phyloP scores from a whole-genome alignment of 2,113 vertebrate genomes.

The Muscicapa adusta region DNA sequence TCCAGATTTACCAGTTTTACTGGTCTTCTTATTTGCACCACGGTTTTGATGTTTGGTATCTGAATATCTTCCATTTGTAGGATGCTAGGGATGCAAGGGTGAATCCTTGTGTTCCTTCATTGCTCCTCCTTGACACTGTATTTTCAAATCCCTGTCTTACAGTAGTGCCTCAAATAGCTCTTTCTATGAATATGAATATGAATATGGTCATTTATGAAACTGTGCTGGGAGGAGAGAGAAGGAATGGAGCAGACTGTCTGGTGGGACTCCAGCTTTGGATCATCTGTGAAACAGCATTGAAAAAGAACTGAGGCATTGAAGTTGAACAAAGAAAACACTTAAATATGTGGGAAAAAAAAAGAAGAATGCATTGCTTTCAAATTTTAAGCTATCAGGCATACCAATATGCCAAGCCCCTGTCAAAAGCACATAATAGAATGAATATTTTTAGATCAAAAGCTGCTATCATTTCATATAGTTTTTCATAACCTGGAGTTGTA shows the following conservation, averaged over 20 bases:
- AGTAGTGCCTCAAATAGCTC: not conserved
- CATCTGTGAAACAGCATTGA: not conserved
- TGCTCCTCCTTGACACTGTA: not conserved
- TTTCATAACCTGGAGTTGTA: not conserved
- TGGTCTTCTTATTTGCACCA: not conserved
- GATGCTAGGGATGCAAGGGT: not conserved
- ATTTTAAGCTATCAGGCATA: not conserved
- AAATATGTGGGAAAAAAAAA: not conserved
- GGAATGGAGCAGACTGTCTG: not conserved
- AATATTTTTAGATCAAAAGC: conserved; percentile 22
- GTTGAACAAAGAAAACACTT: not conserved
- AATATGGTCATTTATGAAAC: not conserved
- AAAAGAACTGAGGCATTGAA: not conserved
- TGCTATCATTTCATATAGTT: not conserved
- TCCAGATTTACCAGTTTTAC: conserved; percentile 1
- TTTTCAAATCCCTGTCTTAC: not conserved
- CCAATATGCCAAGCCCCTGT: not conserved
- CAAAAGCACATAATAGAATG: not conserved
- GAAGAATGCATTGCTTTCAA: not conserved
- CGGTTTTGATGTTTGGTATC: not conserved
- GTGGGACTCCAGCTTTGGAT: not conserved
- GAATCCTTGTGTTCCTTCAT: not conserved
- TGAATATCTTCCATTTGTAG: not conserved
- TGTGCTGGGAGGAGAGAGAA: not conserved
- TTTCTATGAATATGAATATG: not conserved